Conservation (phyloP, 2,113 vertebrate species). For the Morone chrysops region DNA sequence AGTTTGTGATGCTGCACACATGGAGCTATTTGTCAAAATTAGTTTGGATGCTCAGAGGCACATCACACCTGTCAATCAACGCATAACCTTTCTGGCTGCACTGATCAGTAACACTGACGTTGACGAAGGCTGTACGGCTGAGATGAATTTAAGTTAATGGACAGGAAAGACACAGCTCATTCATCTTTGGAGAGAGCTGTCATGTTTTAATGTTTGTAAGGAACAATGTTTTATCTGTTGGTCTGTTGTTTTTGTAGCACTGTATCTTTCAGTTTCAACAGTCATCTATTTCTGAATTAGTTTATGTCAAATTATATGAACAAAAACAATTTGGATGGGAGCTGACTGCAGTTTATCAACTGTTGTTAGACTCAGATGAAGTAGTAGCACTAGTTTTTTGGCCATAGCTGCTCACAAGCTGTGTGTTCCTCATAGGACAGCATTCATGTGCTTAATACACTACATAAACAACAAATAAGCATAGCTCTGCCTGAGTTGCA, state of each 20-base stretch:
- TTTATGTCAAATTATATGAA: too few relatives aligned
- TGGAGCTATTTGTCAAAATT: slow-evolving; percentile 53
- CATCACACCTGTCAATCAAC: slow-evolving; percentile 50
- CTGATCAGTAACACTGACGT: neutral
- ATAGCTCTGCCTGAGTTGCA: too few relatives aligned
- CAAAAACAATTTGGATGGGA: too few relatives aligned
- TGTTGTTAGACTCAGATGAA: too few relatives aligned
- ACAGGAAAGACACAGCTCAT: neutral
- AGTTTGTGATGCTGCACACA: slow-evolving; percentile 20
- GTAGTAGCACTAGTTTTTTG: too few relatives aligned
- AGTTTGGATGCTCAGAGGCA: slow-evolving; percentile 21
- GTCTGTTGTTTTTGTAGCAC: neutral
- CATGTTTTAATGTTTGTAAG: neutral
- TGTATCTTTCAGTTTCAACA: too few relatives aligned
- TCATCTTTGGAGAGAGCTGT: neutral
- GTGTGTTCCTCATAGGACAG: too few relatives aligned
- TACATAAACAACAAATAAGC: too few relatives aligned
- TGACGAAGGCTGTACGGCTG: neutral
- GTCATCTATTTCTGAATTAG: too few relatives aligned
- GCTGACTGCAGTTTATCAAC: too few relatives aligned
- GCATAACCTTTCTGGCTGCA: neutral
- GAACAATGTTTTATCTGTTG: neutral
- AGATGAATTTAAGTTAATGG: neutral
- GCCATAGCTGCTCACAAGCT: too few relatives aligned
- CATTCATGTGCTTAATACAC: too few relatives aligned